Evolutionary conservation across 2,888 invertebrate genomes (phyloP).

Genomic region (Blastobasis adustella): DNA sequence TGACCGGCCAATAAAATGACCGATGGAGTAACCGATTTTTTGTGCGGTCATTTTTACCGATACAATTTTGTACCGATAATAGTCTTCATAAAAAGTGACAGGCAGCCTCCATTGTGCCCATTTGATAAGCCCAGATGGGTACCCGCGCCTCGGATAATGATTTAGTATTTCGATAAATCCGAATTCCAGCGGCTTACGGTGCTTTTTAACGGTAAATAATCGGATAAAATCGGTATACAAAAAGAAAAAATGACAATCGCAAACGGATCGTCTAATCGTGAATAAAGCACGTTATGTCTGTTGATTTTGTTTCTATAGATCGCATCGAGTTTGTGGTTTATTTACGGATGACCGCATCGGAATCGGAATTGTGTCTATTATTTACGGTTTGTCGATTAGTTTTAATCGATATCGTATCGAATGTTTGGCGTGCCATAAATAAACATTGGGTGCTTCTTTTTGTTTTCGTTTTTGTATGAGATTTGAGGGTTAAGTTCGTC

Average conservation of each 20-base stretch:
- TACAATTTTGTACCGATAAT: conserved; percentile 10
- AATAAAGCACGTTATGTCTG: conserved; percentile 46
- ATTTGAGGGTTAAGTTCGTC: no score
- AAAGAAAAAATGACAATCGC: conserved; percentile 42
- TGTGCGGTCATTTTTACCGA: conserved; percentile 9
- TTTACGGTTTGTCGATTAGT: conserved; percentile 21
- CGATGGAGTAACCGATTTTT: conserved; percentile 11
- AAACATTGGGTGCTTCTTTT: no score
- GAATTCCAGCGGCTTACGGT: conserved; percentile 54
- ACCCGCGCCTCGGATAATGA: conserved; percentile 25
- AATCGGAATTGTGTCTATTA: conserved; percentile 20
- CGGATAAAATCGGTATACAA: conserved; percentile 54
- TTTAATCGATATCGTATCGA: conserved; percentile 23
- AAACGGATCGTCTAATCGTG: conserved; percentile 55
- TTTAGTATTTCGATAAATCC: conserved; percentile 47
- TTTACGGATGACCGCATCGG: conserved; percentile 35
- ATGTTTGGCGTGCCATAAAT: not conserved
- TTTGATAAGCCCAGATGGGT: conserved; percentile 24
- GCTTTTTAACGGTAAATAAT: conserved; percentile 60
- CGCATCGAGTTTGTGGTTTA: conserved; percentile 30
- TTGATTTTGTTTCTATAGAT: conserved; percentile 41
- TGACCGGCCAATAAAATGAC: conserved; percentile 15
- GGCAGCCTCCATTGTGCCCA: conserved; percentile 4
- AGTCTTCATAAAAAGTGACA: conserved; percentile 15
- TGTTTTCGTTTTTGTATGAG: no score